These are phyloP conservation scores for Papilio helenus DNA, from an alignment of 1,140 invertebrate species.

Conservation along the genomic window DNA sequence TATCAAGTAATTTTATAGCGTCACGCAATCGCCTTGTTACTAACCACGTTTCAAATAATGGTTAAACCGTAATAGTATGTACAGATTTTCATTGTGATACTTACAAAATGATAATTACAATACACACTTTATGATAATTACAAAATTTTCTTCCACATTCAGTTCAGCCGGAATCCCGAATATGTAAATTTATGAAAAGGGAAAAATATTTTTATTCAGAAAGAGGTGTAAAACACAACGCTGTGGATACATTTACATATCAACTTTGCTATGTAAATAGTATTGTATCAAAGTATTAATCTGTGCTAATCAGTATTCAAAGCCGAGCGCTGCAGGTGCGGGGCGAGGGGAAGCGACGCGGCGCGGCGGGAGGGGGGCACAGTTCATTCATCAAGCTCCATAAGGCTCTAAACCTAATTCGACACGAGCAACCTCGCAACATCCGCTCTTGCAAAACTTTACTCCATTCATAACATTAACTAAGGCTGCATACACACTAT, in stretches of 20 bases:
- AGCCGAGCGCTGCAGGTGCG: constrained; percentile 46
- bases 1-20: constrained; percentile 5
- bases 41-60: background rate
- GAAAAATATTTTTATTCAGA: too few species aligned
- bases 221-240: too few species aligned
- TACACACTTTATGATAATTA: too few species aligned
- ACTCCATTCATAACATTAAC: constrained; percentile 80
- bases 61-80: background rate
- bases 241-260: background rate
- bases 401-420: constrained; percentile 82
- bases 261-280: constrained; percentile 24
- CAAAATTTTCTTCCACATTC: too few species aligned
- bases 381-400: constrained; percentile 80
- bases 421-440: constrained; percentile 79
- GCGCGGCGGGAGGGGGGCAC: constrained; percentile 41
- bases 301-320: constrained; percentile 41
- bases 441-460: constrained; percentile 82
- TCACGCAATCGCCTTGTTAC: constrained; percentile 18
- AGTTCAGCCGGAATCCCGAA: too few species aligned
- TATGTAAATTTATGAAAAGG: too few species aligned
- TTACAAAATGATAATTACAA: too few species aligned
- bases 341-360: constrained; percentile 31
- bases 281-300: constrained; percentile 42
- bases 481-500: constrained; percentile 56
- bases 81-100: background rate